Base-by-base conservation (phyloP, 2,888 invertebrate genomes). In the Elysia crispata region DNA sequence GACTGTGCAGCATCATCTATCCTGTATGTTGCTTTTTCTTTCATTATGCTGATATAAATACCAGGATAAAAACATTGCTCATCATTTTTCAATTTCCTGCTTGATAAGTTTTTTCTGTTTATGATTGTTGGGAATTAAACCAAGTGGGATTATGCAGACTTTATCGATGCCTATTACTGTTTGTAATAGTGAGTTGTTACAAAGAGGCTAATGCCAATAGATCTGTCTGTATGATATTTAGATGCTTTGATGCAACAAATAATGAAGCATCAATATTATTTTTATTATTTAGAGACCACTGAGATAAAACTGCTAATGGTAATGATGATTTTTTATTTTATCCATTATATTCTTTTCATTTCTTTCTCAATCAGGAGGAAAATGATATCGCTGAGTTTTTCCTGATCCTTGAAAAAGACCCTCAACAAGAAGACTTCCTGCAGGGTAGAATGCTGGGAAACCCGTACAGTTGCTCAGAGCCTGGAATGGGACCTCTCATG, bases 361-460 rank as follows among this genome's bases (percentile, higher is more conserved):
- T 41, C 41, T 41, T 6, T 41, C 41, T 6, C 41, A 41, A 41
- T 41, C 83, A 92, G 92, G 98, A 98, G 91, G 98, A 98, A 92
- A 98, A 98, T 90, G 98, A 98, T 90, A 96, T 97, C 1, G 97
- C 97, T 0, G 98, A 99, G 92, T 99, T 99, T 93, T 97, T 97
- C 94, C 94, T 99, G 82, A 97, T 97, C 0, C 93, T 99, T 6
- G 99, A 99, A 91, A 99, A 99, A 91, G 99, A 99, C 93, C 97
- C 98, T 0, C 98, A 98, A 88, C 99, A 99, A 90, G 99, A 99
- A 93, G 99, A 99, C 93, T 99, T 98, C 93, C 94, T 99, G 86
- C 97, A 97, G 94, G 97, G 98, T 11, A 95, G 98, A 57, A 99
- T 99, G 98, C 94, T 98, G 87, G 98, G 98, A 74, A 99, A 99